These are phyloP conservation scores for Cettia cetti DNA, from an alignment of 2,113 vertebrate species.

Conservation along the genomic window DNA sequence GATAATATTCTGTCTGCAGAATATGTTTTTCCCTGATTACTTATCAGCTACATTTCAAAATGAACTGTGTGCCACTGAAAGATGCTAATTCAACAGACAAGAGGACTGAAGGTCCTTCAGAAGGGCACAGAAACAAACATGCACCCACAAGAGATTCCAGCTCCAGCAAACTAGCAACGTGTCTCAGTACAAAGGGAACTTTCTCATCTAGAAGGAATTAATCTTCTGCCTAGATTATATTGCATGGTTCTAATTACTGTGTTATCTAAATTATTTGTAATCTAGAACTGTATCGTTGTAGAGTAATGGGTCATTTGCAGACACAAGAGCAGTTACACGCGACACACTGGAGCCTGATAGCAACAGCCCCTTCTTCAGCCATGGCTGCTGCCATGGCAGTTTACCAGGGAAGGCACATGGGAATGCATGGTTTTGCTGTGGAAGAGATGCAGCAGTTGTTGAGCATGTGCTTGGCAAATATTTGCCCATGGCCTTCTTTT, in stretches of 20 bases:
- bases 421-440: background rate
- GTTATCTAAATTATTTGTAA: conserved; percentile 1
- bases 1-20: background rate
- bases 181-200: conserved; percentile 14
- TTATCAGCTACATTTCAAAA: background rate
- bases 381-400: fast-evolving
- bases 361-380: background rate
- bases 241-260: background rate
- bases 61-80: conserved; percentile 1
- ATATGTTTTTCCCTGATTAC: background rate
- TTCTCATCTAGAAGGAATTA: background rate
- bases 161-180: background rate
- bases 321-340: background rate
- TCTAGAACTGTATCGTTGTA: background rate
- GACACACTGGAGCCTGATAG: background rate
- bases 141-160: background rate
- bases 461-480: background rate
- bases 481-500: background rate
- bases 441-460: background rate
- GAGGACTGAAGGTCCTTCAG: background rate
- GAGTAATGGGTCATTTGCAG: background rate
- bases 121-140: background rate
- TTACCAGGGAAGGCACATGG: fast-evolving
- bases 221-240: background rate
- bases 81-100: conserved; percentile 5